Evolutionary conservation across 2,888 invertebrate species (phyloP).

Genomic region (Drosophila multiciliata): DNA sequence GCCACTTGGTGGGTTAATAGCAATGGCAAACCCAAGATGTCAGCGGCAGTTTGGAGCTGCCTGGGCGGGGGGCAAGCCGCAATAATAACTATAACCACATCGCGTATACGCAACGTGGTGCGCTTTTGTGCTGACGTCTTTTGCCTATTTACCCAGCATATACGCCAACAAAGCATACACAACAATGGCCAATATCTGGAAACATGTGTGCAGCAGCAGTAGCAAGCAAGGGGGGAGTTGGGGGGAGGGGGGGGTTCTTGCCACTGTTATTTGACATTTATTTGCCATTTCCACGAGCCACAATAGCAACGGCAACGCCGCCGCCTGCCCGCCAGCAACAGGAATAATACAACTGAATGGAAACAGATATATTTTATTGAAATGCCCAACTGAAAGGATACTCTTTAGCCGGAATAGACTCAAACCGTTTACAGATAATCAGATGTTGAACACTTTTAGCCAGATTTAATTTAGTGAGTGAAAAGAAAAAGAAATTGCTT

Average conservation of each 20-base stretch:
- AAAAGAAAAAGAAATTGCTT: neutral
- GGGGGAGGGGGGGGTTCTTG: constrained; percentile 1
- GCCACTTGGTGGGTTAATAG: constrained; percentile 35
- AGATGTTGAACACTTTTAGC: neutral
- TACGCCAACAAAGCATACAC: constrained; percentile 28
- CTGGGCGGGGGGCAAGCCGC: neutral
- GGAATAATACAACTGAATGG: constrained; percentile 10
- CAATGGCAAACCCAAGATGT: constrained; percentile 61
- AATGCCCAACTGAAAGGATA: neutral
- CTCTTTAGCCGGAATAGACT: neutral
- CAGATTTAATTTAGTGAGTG: rapidly evolving
- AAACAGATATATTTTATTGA: neutral
- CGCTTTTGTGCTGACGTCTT: constrained; percentile 68
- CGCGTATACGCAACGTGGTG: constrained; percentile 75
- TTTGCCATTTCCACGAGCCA: constrained; percentile 72
- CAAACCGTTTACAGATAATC: neutral
- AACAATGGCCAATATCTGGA: constrained; percentile 62
- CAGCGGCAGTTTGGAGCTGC: constrained; percentile 49
- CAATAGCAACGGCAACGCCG: constrained; percentile 23
- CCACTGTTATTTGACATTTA: constrained; percentile 78
- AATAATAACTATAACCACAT: constrained; percentile 3
- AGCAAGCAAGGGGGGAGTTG: neutral
- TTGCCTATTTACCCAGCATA: constrained; percentile 57
- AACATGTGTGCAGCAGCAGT: constrained; percentile 38
- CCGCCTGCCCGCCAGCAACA: constrained; percentile 18